These are phyloP conservation scores for Ethmia dodecea DNA, from an alignment of 2,888 invertebrate genomes.

Conservation along the genomic window DNA sequence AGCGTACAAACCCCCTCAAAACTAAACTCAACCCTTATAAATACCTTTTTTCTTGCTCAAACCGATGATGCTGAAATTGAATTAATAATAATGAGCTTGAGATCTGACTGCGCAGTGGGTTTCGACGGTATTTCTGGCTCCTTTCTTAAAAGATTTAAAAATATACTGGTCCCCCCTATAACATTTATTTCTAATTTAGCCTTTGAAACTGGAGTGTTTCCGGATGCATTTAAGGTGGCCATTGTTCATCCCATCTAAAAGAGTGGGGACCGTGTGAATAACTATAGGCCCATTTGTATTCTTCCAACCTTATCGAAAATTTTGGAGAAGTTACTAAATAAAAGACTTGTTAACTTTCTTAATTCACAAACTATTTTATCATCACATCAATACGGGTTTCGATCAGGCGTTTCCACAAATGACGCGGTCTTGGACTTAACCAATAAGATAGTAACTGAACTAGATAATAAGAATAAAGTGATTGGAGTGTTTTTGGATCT, in stretches of 20 bases:
- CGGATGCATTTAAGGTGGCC: slow-evolving; percentile 7
- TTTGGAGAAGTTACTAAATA: slow-evolving; percentile 14
- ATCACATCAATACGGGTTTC: slow-evolving; percentile 7
- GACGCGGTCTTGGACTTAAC: slow-evolving; percentile 6
- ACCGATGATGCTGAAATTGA: neutral
- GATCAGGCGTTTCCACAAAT: slow-evolving; percentile 3
- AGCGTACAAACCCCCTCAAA: neutral
- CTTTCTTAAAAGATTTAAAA: neutral
- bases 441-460: neutral
- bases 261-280: slow-evolving; percentile 7
- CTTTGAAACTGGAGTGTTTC: slow-evolving; percentile 8
- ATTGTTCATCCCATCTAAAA: slow-evolving; percentile 10
- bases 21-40: neutral
- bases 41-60: neutral
- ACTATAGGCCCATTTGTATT: slow-evolving; percentile 13
- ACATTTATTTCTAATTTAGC: slow-evolving; percentile 8
- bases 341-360: slow-evolving; percentile 4
- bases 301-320: slow-evolving; percentile 13
- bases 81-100: neutral
- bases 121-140: neutral
- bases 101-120: neutral
- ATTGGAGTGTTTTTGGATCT: neutral
- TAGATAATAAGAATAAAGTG: slow-evolving; percentile 2
- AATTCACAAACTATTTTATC: neutral
- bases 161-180: neutral